phyloP scores from a whole-genome alignment of 2,888 invertebrate genomes.

The Drosophila neoperkinsi region DNA sequence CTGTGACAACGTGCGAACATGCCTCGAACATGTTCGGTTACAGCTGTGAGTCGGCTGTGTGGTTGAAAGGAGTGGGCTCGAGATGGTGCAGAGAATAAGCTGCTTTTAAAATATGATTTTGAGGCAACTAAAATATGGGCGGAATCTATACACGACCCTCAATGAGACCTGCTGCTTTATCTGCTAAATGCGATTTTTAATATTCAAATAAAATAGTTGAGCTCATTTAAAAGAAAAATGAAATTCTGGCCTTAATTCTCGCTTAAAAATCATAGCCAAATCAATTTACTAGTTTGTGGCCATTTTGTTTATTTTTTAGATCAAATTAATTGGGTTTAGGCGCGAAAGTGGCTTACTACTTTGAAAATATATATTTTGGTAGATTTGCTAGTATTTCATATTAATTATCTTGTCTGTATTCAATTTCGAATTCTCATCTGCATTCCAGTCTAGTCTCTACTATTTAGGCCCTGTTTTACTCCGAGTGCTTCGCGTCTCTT shows the following conservation, averaged over 20 bases:
- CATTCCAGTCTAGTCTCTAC: not conserved
- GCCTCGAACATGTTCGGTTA: not conserved
- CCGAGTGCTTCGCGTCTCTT: slow-evolving; percentile 2
- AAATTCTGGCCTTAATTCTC: not conserved
- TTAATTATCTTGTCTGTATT: not conserved
- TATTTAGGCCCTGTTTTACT: not conserved
- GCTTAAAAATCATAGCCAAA: not conserved
- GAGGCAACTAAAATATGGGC: not conserved
- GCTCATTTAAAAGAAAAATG: not conserved
- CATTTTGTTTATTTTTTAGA: not conserved
- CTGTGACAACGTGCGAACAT: slow-evolving; percentile 36
- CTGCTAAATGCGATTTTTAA: not conserved
- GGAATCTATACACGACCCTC: not conserved
- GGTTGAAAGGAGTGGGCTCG: not conserved
- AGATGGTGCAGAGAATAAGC: slow-evolving; percentile 12
- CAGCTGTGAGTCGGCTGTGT: not conserved
- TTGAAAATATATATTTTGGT: not conserved
- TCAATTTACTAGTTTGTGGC: not conserved
- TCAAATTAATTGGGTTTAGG: no score
- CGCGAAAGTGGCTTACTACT: not conserved
- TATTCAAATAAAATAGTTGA: not conserved
- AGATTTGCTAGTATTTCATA: not conserved
- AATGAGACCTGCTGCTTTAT: not conserved
- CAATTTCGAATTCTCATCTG: not conserved
- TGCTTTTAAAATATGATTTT: slow-evolving; percentile 41